Conservation (phyloP, 1,140 invertebrate genomes). For the Drosophila baimaii region DNA sequence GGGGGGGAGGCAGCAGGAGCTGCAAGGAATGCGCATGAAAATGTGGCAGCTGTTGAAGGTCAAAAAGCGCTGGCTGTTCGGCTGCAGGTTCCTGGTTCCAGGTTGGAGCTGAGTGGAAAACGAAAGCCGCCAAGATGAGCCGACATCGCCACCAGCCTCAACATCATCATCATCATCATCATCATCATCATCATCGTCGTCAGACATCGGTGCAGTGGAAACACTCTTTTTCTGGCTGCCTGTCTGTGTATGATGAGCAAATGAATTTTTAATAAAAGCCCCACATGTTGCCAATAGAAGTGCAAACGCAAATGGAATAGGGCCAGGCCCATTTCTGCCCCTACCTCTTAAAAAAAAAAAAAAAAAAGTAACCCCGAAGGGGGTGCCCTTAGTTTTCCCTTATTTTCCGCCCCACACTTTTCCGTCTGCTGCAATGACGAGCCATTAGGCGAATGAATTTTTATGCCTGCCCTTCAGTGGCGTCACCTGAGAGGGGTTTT, state of each 20-base stretch:
- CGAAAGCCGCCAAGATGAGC: slow-evolving; percentile 41
- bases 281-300: slow-evolving; percentile 81
- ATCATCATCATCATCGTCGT: slow-evolving; percentile 34
- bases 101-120: slow-evolving; percentile 14
- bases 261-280: slow-evolving; percentile 83
- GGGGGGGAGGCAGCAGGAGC: not conserved
- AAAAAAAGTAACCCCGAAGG: not conserved
- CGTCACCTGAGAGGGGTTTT: slow-evolving; percentile 27
- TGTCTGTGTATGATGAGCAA: slow-evolving; percentile 69
- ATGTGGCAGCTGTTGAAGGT: slow-evolving; percentile 78
- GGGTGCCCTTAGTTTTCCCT: slow-evolving; percentile 4
- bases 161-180: slow-evolving; percentile 14
- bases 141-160: slow-evolving; percentile 27
- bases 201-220: slow-evolving; percentile 47
- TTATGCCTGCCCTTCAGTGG: slow-evolving; percentile 56
- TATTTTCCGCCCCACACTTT: not conserved
- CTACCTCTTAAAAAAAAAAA: too few species aligned
- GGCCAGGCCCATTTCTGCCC: not conserved
- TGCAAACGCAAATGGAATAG: slow-evolving; percentile 74
- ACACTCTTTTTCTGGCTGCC: slow-evolving; percentile 25
- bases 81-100: not conserved
- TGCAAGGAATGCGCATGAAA: slow-evolving; percentile 58
- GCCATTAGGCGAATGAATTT: slow-evolving; percentile 81
- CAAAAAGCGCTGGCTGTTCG: slow-evolving; percentile 39
- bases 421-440: slow-evolving; percentile 57